A percentile compares a stretch with the other conserved stretches of the same genome.
These are phyloP conservation scores for Muscicapa adusta DNA, from an alignment of 2,113 vertebrate species.

Conservation along the genomic window DNA sequence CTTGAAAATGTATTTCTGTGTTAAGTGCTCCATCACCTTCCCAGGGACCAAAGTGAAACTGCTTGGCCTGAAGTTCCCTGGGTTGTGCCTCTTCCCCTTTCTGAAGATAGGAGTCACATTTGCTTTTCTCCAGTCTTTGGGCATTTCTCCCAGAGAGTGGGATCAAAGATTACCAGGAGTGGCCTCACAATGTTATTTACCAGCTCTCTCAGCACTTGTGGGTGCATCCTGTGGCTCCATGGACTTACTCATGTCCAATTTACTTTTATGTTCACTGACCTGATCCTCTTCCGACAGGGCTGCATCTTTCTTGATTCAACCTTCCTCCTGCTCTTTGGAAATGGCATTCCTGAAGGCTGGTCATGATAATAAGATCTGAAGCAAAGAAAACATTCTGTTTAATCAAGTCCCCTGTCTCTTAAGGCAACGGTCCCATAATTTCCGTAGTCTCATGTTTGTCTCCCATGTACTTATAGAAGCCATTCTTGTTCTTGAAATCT, in stretches of 20 bases:
- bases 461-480: background rate
- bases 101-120: background rate
- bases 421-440: background rate
- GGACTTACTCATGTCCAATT: background rate
- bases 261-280: background rate
- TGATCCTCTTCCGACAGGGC: background rate
- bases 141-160: background rate
- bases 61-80: background rate
- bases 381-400: background rate
- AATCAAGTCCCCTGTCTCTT: accelerated
- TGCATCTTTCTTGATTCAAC: background rate
- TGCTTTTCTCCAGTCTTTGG: background rate
- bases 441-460: background rate
- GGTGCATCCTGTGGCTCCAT: background rate
- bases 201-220: background rate
- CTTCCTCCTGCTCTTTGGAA: background rate
- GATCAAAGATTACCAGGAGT: background rate
- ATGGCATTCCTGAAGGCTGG: background rate
- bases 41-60: background rate
- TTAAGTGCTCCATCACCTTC: background rate
- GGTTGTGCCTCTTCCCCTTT: background rate
- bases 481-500: background rate
- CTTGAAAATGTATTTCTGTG: background rate
- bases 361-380: background rate
- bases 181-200: background rate